Evolutionary conservation across 1,140 invertebrate species (phyloP).

Genomic region (Aphelenchoides avenae): DNA sequence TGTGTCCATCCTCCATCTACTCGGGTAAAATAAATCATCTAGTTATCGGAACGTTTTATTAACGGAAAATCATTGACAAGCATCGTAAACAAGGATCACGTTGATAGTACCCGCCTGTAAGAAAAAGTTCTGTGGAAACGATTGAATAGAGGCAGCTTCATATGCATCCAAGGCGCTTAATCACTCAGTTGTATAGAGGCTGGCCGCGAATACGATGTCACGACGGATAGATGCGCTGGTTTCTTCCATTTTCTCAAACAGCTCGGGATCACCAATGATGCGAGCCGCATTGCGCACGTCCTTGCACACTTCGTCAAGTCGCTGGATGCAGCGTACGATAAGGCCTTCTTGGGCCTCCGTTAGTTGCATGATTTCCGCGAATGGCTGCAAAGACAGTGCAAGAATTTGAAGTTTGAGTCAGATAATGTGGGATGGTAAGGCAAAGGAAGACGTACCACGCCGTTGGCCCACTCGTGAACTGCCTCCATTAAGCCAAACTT

Average conservation of each 20-base stretch:
- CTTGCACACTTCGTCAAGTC: constrained; percentile 83
- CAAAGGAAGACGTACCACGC: constrained; percentile 66
- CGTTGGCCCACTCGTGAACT: constrained; percentile 83
- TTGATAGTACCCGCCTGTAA: neutral
- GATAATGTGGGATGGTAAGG: neutral
- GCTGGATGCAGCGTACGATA: constrained; percentile 92
- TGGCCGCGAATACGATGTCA: constrained; percentile 96
- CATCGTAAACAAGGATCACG: neutral
- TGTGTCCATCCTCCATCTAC: too few relatives aligned
- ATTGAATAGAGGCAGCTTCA: neutral
- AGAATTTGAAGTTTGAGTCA: constrained; percentile 19
- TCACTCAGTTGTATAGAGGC: constrained; percentile 74
- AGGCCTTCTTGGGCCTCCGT: constrained; percentile 95
- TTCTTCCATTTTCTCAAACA: constrained; percentile 90
- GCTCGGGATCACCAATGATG: constrained; percentile 82
- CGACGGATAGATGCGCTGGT: constrained; percentile 85
- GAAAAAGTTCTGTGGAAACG: neutral
- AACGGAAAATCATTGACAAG: too few relatives aligned
- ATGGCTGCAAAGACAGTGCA: constrained; percentile 67
- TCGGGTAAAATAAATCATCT: too few relatives aligned
- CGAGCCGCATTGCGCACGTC: constrained; percentile 84
- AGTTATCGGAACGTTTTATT: too few relatives aligned
- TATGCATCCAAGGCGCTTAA: neutral
- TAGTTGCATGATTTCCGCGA: constrained; percentile 82
- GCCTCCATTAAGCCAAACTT: constrained; percentile 87